Evolutionary conservation across 92 coral and sea anemone genomes (phyloP).

Genomic region (Epizoanthus illoricatus): DNA sequence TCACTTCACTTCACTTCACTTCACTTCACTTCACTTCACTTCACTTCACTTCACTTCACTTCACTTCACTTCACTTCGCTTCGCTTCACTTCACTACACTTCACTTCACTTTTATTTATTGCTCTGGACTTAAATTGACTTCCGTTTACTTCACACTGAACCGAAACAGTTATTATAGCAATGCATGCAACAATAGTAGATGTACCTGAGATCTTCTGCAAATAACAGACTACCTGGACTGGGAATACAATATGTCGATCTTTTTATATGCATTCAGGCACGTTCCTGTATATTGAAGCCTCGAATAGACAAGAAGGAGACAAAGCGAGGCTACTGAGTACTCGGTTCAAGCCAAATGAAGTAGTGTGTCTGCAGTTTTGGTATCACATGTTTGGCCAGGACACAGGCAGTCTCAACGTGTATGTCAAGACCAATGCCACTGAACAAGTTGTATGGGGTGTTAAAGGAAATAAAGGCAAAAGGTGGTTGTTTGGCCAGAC

Average conservation of each 20-base stretch:
- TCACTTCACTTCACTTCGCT: neutral
- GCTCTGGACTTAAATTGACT: no score
- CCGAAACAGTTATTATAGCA: neutral
- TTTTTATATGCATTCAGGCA: slow-evolving; percentile 24
- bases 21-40: no score
- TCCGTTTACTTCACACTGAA: neutral
- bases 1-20: no score
- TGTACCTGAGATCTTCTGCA: no score
- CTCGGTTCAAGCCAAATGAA: slow-evolving; percentile 43
- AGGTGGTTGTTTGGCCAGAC: slow-evolving; percentile 24
- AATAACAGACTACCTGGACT: no score
- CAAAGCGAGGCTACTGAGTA: slow-evolving; percentile 57
- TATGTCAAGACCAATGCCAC: slow-evolving; percentile 19
- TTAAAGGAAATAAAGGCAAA: slow-evolving; percentile 7
- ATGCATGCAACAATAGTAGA: no score
- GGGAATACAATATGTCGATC: no score
- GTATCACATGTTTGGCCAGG: slow-evolving; percentile 67
- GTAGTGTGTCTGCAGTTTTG: slow-evolving; percentile 61
- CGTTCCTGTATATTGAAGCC: slow-evolving; percentile 52
- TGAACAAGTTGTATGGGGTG: slow-evolving; percentile 18
- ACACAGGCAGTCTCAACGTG: slow-evolving; percentile 49
- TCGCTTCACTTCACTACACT: no score
- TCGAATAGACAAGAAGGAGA: slow-evolving; percentile 49
- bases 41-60: no score
- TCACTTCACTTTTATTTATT: no score